A percentile compares a stretch with the other conserved stretches of the same genome.
Conservation (phyloP, 2,888 invertebrate genomes). For the Girardia tigrina region DNA sequence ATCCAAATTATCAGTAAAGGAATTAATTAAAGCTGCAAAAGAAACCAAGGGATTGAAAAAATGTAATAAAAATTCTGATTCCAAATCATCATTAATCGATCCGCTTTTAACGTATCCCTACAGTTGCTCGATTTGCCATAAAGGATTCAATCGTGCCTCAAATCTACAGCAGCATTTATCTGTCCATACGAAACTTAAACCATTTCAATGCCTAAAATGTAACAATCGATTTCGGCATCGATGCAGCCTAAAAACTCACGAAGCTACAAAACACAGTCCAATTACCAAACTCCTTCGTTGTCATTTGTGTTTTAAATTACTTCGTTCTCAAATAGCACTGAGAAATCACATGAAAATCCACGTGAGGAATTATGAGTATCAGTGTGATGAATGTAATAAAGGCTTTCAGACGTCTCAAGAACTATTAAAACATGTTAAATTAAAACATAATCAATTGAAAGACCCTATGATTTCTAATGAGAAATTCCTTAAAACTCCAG, state of each 20-base stretch:
- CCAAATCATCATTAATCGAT: not conserved
- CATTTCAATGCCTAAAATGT: not conserved
- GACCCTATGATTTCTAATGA: not conserved
- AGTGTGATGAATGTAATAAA: not conserved
- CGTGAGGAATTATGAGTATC: not conserved
- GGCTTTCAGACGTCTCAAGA: not conserved
- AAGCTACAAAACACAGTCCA: not conserved
- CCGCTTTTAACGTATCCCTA: not conserved
- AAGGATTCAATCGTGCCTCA: not conserved
- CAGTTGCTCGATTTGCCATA: constrained; percentile 15
- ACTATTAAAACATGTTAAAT: not conserved
- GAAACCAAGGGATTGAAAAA: not conserved
- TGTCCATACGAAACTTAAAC: not conserved
- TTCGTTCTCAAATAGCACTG: not conserved
- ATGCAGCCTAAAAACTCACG: not conserved
- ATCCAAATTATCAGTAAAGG: not conserved
- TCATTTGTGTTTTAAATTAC: constrained; percentile 23
- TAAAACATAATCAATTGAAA: not conserved
- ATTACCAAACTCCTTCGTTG: not conserved
- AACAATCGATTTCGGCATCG: not conserved
- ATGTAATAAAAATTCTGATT: not conserved
- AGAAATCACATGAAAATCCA: constrained; percentile 10
- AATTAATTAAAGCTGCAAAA: not conserved
- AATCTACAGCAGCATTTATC: constrained; percentile 18
- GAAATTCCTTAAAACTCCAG: not conserved